Evolutionary conservation across 2,888 invertebrate genomes (phyloP), one percentile per base, ranked within the genome.

Genomic region (Biston betularia): DNA sequence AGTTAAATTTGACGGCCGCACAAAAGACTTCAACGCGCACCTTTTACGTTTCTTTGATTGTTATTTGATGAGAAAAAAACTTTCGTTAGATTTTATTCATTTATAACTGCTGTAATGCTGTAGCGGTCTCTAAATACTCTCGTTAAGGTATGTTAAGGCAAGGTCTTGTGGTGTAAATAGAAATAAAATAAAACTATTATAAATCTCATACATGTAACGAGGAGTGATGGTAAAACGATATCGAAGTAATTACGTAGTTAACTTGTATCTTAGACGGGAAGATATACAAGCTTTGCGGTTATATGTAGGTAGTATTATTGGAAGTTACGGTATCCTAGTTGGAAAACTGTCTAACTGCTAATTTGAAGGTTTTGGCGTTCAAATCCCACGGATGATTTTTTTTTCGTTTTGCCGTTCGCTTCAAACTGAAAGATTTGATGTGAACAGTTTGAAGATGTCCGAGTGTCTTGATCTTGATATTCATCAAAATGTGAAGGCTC

Each of bases 11-110:
- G 78, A 78, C 72, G 75, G 69, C 75, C 75, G 75, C 85, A 86
- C 82, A 90, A 90, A 91, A 90, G 90, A 92, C 81, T 81, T 91
- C 88, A 90, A 91, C 90, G 90, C 80, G 84, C 77, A 63, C 69
- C 72, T 74, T 73, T 60, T 60, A 53, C 67, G 59, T 68, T 63
- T 55, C 54, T 59, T 63, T 67, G 62, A 59, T 62, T 63, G 55
- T 63, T 63, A 68, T 55, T 63, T 63, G 58, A 67, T 49, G 49
- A 62, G 62, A 57, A 65, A 57, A 61, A 42, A 42, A 38, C 38
- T 66, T 66, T 61, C 40, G 53, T 58, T 56, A 63, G 71, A 59
- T 62, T 42, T 46, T 56, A 57, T 56, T 50, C 34, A 54, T 60
- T 60, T 53, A 57, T 56, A 64, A 52, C 60, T 44, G 53, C 42